Evolutionary conservation across 2,888 invertebrate genomes (phyloP), one percentile per base, ranked within the genome.

Genomic region (Tineola bisselliella): DNA sequence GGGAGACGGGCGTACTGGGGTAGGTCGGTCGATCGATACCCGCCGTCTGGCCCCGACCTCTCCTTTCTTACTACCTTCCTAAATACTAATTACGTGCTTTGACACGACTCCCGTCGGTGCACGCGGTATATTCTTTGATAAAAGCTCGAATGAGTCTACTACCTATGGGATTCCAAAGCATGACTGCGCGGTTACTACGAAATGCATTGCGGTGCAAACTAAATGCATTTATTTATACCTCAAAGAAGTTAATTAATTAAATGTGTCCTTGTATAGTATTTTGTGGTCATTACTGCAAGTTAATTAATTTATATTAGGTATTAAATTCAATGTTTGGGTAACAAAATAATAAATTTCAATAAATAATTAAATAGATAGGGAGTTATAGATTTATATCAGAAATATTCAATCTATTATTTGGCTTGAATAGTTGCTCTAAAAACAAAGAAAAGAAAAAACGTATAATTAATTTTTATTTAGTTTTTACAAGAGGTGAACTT

Each of bases 11-110:
- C 6, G 25, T 76, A 76, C 84, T 84, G 81, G 86, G 84, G 78
- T 84, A 89, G 89, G 88, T 88, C 88, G 68, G 69, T 79, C 88
- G 89, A 89, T 89, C 90, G 89, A 89, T 90, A 89, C 87, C 84
- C 88, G 88, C 87, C 89, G 89, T 89, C 89, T 89, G 89, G 89
- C 84, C 84, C 82, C 79, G 84, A 84, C 84, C 86, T 84, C 84
- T 77, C 84, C 81, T 84, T 86, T 84, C 86, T 86, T 87, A 84
- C 86, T 84, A 86, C 86, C 86, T 87, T 86, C 86, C 87, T 87
- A 87, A 87, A 87, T 87, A 87, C 87, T 87, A 87, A 87, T 87
- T 87, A 87, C 86, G 84, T 81, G 84, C 87, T 86, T 86, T 87
- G 86, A 87, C 86, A 87, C 82, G 81, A 17, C 48, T 48, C 48